Conservation (phyloP, 35 echinoderm and acorn worm species). For the Apostichopus japonicus region DNA sequence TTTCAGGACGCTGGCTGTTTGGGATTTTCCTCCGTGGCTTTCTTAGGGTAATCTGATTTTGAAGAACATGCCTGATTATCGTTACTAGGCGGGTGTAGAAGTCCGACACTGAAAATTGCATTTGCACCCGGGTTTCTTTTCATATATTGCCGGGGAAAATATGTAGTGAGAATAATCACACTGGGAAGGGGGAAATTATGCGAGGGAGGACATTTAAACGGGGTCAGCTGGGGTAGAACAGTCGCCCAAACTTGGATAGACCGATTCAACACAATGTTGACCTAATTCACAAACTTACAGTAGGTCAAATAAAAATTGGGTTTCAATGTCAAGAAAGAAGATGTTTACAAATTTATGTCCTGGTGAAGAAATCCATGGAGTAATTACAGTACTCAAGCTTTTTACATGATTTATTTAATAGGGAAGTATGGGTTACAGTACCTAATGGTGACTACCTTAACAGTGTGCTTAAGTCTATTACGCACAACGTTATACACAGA, state of each 20-base stretch:
- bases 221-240: background rate
- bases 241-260: background rate
- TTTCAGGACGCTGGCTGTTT: conserved; percentile 40
- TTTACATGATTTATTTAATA: too few species aligned
- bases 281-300: background rate
- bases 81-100: too few species aligned
- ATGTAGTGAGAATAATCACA: background rate
- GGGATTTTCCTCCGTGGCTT: conserved; percentile 29
- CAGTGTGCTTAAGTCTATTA: too few species aligned
- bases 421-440: too few species aligned
- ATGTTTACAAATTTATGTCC: too few species aligned
- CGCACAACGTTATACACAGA: too few species aligned
- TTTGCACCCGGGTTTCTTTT: background rate
- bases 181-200: background rate
- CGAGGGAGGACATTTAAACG: background rate
- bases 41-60: conserved; percentile 40
- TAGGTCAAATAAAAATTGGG: too few species aligned
- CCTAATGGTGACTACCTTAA: too few species aligned
- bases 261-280: background rate
- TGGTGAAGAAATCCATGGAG: too few species aligned
- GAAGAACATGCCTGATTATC: background rate
- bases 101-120: too few species aligned
- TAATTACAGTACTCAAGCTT: too few species aligned
- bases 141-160: background rate
- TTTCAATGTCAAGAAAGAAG: too few species aligned